phyloP scores from a whole-genome alignment of 2,113 vertebrate genomes.

The Scatophagus argus region DNA sequence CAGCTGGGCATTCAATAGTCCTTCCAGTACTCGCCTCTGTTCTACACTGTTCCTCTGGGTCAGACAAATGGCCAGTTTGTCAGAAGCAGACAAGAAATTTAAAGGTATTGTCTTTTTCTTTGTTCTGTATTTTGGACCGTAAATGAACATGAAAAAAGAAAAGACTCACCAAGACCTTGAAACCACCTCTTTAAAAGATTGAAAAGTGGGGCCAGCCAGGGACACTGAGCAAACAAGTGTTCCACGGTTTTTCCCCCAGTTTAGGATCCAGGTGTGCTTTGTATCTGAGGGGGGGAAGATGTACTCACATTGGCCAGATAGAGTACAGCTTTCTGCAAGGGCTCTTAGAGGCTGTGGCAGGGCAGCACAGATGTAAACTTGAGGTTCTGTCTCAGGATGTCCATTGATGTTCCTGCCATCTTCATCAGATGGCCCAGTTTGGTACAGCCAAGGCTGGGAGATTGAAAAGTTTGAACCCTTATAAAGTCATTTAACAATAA shows the following conservation, averaged over 20 bases:
- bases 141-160: neutral
- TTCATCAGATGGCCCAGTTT: too few relatives aligned
- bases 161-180: neutral
- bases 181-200: neutral
- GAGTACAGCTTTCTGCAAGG: too few relatives aligned
- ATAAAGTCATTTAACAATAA: too few relatives aligned
- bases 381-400: too few relatives aligned
- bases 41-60: neutral
- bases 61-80: neutral
- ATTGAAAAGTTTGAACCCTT: too few relatives aligned
- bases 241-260: neutral
- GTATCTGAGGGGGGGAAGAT: neutral
- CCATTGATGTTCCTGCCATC: too few relatives aligned
- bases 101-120: neutral
- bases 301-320: too few relatives aligned
- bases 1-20: neutral
- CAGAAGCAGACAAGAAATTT: neutral
- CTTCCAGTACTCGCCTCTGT: neutral
- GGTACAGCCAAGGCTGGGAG: too few relatives aligned
- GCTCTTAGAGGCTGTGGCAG: too few relatives aligned
- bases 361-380: too few relatives aligned
- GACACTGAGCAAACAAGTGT: conserved; percentile 3
- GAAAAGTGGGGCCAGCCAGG: neutral
- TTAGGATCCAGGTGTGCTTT: conserved; percentile 5
- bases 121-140: neutral